Evolutionary conservation across 2,113 vertebrate species (phyloP).

Genomic region (Pontoporia blainvillei): DNA sequence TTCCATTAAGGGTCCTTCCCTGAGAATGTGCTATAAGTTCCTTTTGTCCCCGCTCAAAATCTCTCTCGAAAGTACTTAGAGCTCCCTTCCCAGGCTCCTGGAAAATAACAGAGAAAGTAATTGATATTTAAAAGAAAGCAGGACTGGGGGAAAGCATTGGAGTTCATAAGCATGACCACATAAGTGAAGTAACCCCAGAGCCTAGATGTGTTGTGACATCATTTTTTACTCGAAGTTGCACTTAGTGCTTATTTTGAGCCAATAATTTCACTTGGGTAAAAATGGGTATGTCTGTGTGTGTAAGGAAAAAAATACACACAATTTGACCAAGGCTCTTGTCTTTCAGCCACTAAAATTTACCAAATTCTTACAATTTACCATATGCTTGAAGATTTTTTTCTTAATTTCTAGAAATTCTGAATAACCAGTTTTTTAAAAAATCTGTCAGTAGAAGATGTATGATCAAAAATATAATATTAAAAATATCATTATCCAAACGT

Average conservation of each 20-base stretch:
- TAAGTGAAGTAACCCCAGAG: background rate
- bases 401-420: background rate
- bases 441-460: background rate
- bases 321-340: background rate
- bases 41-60: background rate
- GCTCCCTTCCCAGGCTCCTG: background rate
- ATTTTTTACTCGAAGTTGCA: background rate
- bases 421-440: background rate
- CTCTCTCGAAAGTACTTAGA: background rate
- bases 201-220: too few relatives aligned
- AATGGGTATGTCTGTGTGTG: background rate
- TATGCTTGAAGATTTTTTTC: background rate
- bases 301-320: background rate
- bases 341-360: background rate
- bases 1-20: background rate
- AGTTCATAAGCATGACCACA: background rate
- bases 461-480: background rate
- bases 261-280: background rate
- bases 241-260: background rate
- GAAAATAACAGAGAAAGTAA: background rate
- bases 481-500: background rate
- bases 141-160: too few relatives aligned
- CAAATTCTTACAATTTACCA: background rate
- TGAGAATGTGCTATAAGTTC: background rate
- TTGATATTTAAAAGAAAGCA: background rate